Evolutionary conservation across 2,113 vertebrate genomes (phyloP), one percentile per base, ranked within the genome.

Genomic region (Nymphicus hollandicus): DNA sequence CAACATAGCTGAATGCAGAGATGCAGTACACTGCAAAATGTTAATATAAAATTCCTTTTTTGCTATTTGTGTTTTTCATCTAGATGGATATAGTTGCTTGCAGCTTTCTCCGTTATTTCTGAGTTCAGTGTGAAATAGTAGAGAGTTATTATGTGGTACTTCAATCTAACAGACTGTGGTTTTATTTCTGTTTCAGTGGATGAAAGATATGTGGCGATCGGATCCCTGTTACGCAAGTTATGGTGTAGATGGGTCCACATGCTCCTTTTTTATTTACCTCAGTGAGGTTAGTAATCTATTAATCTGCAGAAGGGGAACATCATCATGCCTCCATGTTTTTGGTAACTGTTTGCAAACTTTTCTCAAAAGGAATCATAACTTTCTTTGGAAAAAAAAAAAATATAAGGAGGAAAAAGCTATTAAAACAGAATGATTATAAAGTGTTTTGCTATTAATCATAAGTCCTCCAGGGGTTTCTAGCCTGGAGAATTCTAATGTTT

Each of bases 231-330:
- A 99, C 2, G 95, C 97, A 39, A 99, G 98, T 93, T 99, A 99
- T 0, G 99, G 99, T 37, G 99, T 99, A 73, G 99, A 99, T 46
- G 99, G 99, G 24, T 99, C 99, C 96, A 98, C 98, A 1, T 99
- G 99, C 97, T 99, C 99, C 83, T 99, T 99, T 97, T 99, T 99
- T 98, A 99, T 99, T 98, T 99, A 99, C 98, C 99, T 99, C 97
- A 99, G 99, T 96, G 99, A 99, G 99, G 99, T 99, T 89, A 98
- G 99, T 97, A 44, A 53, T 60, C 46, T 86, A 20, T 43, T 47
- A 5, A 71, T 68, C 68, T 64, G 20, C 28, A 52, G 17, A 66
- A 58, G 6, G n/a, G 19, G 18, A 80, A 66, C 12, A 35, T 73
- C 52, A 18, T 13, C 9, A 24, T 66, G 7, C 44, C 31, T 84